Evolutionary conservation across 2,797 vertebrate species (phyloP), one percentile per base, ranked within the genome.

Genomic region (Premnoplex brunnescens): DNA sequence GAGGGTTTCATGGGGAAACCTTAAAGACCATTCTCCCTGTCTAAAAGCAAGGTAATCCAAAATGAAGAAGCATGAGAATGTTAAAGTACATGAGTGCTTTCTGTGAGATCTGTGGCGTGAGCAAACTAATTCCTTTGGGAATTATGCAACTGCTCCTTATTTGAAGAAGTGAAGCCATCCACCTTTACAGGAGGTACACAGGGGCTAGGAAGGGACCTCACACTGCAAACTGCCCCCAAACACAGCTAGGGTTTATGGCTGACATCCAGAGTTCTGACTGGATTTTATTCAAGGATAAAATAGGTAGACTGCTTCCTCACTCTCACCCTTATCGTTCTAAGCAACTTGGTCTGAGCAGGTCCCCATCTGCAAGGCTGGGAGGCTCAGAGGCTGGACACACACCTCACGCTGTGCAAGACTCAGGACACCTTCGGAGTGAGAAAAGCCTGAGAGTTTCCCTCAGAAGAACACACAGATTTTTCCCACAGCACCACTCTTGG

Each of bases 261-360:
- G 85, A 86, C 71, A 86, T 66, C 75, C 30, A 32, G 58, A 95
- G 72, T 77, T 84, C 94, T 60, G 51, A 90, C 49, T 93, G 69
- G 80, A 85, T 94, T 96, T 97, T 89, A 77, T 73, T 49, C 44
- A 82, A 91, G 78, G 56, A 94, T 16, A 58, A 95, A 92, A 92
- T 54, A 94, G 94, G 97, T 30, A 97, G 96, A 89, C 94, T 93
- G 90, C 97, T 97, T 98, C 97, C 96, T 97, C 93, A 44, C 86
- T 93, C 85, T 73, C 64, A 68, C 68, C 43, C 76, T 96, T 85
- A 96, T 92, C 97, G 97, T 97, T 98, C 95, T 92, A 76, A 60
- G 28, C 20, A 73, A 49, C 66, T 62, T 85, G 93, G 97, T 88
- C 96, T 91, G 95, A 80, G 82, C 85, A 75, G 30, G 28, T 17